These are phyloP conservation scores for Acanthis flammea DNA, from an alignment of 2,797 vertebrate species.

Conservation along the genomic window DNA sequence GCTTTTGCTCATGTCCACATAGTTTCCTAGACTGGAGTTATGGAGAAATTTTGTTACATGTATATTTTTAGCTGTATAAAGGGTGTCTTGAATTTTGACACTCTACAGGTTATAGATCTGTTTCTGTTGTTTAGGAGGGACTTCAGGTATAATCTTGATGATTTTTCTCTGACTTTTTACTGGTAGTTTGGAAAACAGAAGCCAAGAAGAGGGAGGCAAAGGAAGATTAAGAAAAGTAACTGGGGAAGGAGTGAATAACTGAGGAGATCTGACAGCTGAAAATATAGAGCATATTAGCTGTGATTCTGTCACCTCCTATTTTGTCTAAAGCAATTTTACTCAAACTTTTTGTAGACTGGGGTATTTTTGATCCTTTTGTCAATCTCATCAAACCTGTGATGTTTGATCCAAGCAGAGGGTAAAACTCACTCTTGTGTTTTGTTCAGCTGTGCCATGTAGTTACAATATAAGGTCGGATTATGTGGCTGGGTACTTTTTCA, in stretches of 20 bases:
- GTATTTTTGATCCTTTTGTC: not conserved
- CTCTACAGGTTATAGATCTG: not conserved
- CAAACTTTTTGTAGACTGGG: not conserved
- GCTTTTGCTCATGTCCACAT: not conserved
- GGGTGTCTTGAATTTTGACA: not conserved
- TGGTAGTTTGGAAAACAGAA: not conserved
- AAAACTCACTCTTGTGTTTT: not conserved
- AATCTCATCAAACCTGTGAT: not conserved
- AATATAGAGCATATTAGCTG: not conserved
- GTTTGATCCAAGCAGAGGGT: not conserved
- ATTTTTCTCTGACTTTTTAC: not conserved
- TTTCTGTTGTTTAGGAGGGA: not conserved
- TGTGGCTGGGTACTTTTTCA: not conserved
- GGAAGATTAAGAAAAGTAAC: not conserved
- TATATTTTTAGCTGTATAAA: not conserved
- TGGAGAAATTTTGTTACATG: not conserved
- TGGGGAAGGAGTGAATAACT: not conserved
- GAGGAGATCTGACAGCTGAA: not conserved
- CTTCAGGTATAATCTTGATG: not conserved
- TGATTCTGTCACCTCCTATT: not conserved
- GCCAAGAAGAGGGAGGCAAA: not conserved
- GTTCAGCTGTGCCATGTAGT: not conserved
- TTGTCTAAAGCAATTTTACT: not conserved
- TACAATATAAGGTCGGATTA: not conserved
- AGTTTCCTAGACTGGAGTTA: not conserved